These are phyloP conservation scores for Mycogona germanica DNA, from an alignment of 2,888 invertebrate species.

Conservation along the genomic window DNA sequence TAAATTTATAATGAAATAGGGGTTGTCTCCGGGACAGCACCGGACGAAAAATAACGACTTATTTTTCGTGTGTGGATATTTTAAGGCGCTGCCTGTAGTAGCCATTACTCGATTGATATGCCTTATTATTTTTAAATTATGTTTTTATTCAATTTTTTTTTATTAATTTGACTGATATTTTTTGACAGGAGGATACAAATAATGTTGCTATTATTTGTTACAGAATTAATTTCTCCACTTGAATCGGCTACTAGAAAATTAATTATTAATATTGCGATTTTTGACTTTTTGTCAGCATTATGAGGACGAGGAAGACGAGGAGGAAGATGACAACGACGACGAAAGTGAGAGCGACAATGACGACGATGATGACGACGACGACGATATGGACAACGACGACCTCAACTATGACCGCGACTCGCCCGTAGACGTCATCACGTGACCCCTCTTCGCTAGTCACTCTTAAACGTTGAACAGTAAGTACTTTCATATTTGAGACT, in stretches of 20 bases:
- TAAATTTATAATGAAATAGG: no score
- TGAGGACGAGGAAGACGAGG: constrained; percentile 35
- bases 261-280: neutral
- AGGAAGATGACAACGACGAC: constrained; percentile 34
- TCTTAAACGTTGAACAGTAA: no score
- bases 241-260: neutral
- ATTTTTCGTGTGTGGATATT: no score
- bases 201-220: neutral
- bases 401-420: constrained; percentile 32
- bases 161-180: neutral
- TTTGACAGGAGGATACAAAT: neutral
- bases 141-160: no score
- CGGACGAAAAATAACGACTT: no score
- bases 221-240: neutral
- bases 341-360: constrained; percentile 36
- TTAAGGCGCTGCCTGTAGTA: no score
- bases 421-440: constrained; percentile 23
- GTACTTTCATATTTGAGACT: no score
- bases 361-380: constrained; percentile 25
- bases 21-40: no score
- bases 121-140: no score
- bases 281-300: constrained; percentile 26
- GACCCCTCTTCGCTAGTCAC: no score
- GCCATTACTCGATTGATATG: no score
- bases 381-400: constrained; percentile 26